Conservation (phyloP, 2,113 vertebrate genomes). For the Pampusana beccarii region DNA sequence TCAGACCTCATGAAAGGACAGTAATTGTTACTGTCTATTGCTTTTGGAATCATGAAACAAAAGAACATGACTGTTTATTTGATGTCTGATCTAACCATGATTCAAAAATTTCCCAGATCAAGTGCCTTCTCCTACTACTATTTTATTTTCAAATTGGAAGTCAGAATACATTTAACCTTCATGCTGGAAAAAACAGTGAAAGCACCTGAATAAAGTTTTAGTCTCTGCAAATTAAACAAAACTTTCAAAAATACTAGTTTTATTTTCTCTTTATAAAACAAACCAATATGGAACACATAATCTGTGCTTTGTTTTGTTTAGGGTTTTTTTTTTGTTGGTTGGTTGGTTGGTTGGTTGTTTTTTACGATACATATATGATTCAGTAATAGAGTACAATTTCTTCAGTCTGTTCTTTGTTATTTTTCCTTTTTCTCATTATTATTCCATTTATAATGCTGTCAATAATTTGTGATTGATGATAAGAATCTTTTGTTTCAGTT, state of each 20-base stretch:
- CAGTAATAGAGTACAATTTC: background rate
- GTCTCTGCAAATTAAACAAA: background rate
- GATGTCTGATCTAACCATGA: background rate
- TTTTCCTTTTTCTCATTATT: background rate
- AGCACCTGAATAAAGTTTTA: background rate
- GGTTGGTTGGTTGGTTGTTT: background rate
- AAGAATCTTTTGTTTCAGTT: background rate
- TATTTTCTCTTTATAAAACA: background rate
- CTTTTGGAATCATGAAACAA: background rate
- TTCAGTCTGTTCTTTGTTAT: background rate
- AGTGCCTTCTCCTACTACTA: background rate
- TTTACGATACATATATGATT: background rate
- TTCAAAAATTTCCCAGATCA: background rate
- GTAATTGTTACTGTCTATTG: conserved; percentile 2
- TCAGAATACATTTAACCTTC: background rate
- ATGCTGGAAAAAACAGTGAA: background rate
- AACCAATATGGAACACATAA: background rate
- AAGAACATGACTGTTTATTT: background rate
- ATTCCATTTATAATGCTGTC: background rate
- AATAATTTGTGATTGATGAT: background rate
- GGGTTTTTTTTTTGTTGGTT: background rate
- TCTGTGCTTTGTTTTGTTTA: background rate
- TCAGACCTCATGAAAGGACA: conserved; percentile 33
- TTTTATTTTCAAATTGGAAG: background rate
- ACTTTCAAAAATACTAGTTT: background rate